phyloP scores from a whole-genome alignment of 2,113 vertebrate species.

The Fulica atra region DNA sequence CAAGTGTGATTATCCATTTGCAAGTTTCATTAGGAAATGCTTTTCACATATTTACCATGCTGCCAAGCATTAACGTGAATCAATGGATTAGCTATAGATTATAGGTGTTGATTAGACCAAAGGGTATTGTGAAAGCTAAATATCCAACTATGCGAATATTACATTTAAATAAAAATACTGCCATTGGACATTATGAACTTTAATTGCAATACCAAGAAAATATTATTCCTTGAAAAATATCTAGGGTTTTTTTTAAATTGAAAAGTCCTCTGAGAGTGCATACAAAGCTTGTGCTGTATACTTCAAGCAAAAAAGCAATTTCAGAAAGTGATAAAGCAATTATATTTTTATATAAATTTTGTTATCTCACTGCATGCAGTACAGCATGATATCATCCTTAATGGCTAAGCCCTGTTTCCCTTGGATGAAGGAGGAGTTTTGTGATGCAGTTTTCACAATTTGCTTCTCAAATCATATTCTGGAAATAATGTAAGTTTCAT shows the following conservation, averaged over 20 bases:
- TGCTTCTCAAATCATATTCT: not conserved
- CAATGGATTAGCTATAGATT: not conserved
- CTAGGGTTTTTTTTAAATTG: not conserved
- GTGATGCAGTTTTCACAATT: not conserved
- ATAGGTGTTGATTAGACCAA: not conserved
- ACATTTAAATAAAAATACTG: not conserved
- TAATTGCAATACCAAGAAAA: not conserved
- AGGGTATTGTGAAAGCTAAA: not conserved
- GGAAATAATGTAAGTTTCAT: not conserved
- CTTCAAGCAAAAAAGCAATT: not conserved
- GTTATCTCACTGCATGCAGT: not conserved
- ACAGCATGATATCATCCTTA: not conserved
- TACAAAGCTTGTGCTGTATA: not conserved
- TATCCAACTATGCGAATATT: not conserved
- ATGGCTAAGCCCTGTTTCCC: not conserved
- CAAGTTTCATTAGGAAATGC: not conserved
- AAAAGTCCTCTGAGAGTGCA: not conserved
- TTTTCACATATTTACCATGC: not conserved
- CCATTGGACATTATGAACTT: not conserved
- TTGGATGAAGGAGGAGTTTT: not conserved
- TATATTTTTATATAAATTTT: not conserved
- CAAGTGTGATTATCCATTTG: not conserved
- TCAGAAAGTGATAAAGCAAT: not conserved
- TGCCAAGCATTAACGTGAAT: not conserved
- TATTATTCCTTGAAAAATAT: not conserved